Base-by-base conservation (phyloP, 2,797 vertebrate species). In the Clarias pachynema region DNA sequence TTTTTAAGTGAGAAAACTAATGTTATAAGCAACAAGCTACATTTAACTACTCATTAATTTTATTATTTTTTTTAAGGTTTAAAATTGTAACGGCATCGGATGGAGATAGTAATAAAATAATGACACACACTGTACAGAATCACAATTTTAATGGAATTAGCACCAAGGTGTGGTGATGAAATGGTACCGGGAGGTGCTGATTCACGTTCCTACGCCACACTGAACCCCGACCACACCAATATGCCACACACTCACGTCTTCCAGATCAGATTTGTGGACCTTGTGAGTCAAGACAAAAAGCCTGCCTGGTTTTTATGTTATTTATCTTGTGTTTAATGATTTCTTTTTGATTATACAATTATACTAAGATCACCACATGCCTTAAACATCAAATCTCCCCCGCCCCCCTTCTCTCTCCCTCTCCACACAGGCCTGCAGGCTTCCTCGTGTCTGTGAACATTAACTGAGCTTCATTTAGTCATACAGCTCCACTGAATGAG, bases 391-490 rank as follows among this genome's bases (percentile, higher is more conserved):
- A 26, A 31, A 69, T 49, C 26, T 68, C 78, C 34, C 29, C 29
- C 72, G n/a, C 84, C 79, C 88, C 88, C 89, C 26, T 3, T 29
- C 29, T 75, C 49, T 82, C 49, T 62, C 16, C 18, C 40, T 69
- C 82, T 87, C 87, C 91, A 91, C 90, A 90, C 88, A 91, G 89
- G 77, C 90, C 90, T 80, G 86, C 86, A 91, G 92, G 89, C 84
- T 87, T 91, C 83, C 86, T 75, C 89, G 89, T 84, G 85, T 90
- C 91, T 89, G 86, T 81, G 87, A 92, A 93, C 92, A 93, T 94
- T 92, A 93, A 89, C 81, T 84, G 86, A 89, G 87, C 87, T 89
- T 89, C 88, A 88, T 89, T 92, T 86, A 90, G 69, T 88, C 87
- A 88, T 85, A 89, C 84, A 18, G 73, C 57, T 70, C 87, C 73